Base-by-base conservation (phyloP, 2,888 invertebrate genomes). In the Ophion slaviceki region DNA sequence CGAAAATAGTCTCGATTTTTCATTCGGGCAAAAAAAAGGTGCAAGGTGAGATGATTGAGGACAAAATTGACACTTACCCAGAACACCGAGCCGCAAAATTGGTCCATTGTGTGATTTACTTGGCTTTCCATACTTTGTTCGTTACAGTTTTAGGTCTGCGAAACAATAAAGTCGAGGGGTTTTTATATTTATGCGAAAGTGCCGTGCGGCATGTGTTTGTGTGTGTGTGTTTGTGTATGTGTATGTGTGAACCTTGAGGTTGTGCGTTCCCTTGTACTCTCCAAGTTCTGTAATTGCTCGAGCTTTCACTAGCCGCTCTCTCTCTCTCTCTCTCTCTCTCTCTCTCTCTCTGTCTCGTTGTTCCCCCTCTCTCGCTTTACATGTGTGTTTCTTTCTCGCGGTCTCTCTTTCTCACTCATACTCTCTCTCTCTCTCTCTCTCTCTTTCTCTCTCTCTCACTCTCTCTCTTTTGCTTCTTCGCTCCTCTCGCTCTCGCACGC, bases 21-120 rank as follows among this genome's bases (percentile, higher is more conserved):
- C 62, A 17, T 59, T 36, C 53, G 3, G n/a, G 47, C 2, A 10
- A 68, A 47, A 59, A 53, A 20, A 57, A 67, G 11, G 62, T 14
- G 1, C 40, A 47, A 4, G 20, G 59, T 20, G 32, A 10, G 28
- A 24, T n/a, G 24, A 32, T 67, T 28, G 8, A n/a, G 47, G 14
- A 20, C 7, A 57, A 67, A 32, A 28, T n/a, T 32, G 89, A 90
- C 89, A 95, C 96, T 96, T 95, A 97, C 97, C 97, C 97, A 97
- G 95, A 97, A 97, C 93, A 94, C 94, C 81, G 96, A 96, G 89
- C 97, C 97, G 94, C 97, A 97, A 95, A 97, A 97, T 90, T 95
- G 95, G 94, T 97, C 97, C 95, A 97, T 96, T 90, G 95, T 94
- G 92, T 95, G 95, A 94, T 95, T 92, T 91, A 94, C 94, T 94